phyloP scores from a whole-genome alignment of 2,797 vertebrate genomes.

The Hypotaenidia philippensis region DNA sequence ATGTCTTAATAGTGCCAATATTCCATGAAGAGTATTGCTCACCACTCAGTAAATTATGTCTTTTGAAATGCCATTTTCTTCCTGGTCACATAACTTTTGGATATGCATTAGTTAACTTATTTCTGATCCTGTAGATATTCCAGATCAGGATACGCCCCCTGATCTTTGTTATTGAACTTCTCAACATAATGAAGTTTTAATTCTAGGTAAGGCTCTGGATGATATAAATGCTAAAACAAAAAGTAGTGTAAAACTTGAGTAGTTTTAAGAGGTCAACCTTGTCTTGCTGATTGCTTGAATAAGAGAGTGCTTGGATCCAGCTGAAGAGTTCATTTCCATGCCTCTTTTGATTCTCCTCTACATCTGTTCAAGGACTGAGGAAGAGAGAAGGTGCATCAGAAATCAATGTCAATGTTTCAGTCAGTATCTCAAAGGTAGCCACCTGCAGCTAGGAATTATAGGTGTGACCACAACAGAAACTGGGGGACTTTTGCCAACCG shows the following conservation, averaged over 20 bases:
- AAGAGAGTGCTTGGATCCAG: background rate
- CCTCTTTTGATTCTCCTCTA: background rate
- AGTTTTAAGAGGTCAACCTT: background rate
- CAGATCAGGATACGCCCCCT: background rate
- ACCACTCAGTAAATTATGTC: background rate
- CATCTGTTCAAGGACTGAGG: background rate
- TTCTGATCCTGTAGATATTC: background rate
- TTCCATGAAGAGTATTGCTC: background rate
- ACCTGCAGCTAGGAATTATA: background rate
- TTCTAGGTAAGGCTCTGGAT: background rate
- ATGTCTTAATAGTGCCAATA: background rate
- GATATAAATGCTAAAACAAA: background rate
- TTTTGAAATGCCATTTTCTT: background rate
- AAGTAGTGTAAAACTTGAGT: background rate
- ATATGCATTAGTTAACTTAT: background rate
- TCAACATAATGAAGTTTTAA: background rate
- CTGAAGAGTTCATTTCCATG: background rate
- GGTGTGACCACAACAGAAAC: background rate
- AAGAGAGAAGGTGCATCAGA: background rate
- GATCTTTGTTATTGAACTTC: background rate
- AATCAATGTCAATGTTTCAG: fast-evolving
- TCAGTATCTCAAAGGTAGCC: background rate
- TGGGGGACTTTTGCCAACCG: background rate
- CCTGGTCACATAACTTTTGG: background rate
- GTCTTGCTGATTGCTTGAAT: background rate